Conservation (phyloP, 2,797 vertebrate genomes). For the Danio jaintianensis region DNA sequence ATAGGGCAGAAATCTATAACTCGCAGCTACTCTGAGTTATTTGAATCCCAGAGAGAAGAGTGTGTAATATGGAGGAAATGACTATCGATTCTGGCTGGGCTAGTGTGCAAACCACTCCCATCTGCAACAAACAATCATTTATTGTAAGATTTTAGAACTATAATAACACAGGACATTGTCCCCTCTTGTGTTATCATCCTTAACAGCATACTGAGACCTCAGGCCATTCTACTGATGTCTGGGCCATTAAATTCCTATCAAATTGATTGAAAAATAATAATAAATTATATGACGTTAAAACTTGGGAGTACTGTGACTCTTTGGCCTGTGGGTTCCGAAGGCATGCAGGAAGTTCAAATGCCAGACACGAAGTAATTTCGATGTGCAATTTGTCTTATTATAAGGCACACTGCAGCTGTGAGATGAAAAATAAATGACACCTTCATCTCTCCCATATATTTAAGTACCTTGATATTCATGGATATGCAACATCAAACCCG, state of each 20-base stretch:
- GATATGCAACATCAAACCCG: slow-evolving; percentile 59
- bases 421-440: slow-evolving; percentile 55
- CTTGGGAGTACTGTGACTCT: not conserved
- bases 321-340: not conserved
- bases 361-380: slow-evolving; percentile 13
- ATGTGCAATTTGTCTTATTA: slow-evolving; percentile 36
- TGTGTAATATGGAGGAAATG: slow-evolving; percentile 54
- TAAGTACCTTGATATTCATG: slow-evolving; percentile 58
- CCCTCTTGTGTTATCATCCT: slow-evolving; percentile 19
- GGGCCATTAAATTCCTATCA: slow-evolving; percentile 13
- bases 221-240: slow-evolving; percentile 23
- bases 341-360: not conserved
- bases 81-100: slow-evolving; percentile 54
- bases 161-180: slow-evolving; percentile 28
- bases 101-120: slow-evolving; percentile 44
- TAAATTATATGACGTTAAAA: not conserved
- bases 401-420: slow-evolving; percentile 50
- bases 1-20: slow-evolving; percentile 58
- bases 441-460: slow-evolving; percentile 43
- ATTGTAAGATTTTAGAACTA: slow-evolving; percentile 38
- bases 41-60: slow-evolving; percentile 52
- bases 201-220: slow-evolving; percentile 28
- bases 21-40: slow-evolving; percentile 47
- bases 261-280: slow-evolving; percentile 19
- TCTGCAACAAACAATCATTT: slow-evolving; percentile 25